Base-by-base conservation (phyloP, 1,140 invertebrate species). In the Caenorhabditis remanei region DNA sequence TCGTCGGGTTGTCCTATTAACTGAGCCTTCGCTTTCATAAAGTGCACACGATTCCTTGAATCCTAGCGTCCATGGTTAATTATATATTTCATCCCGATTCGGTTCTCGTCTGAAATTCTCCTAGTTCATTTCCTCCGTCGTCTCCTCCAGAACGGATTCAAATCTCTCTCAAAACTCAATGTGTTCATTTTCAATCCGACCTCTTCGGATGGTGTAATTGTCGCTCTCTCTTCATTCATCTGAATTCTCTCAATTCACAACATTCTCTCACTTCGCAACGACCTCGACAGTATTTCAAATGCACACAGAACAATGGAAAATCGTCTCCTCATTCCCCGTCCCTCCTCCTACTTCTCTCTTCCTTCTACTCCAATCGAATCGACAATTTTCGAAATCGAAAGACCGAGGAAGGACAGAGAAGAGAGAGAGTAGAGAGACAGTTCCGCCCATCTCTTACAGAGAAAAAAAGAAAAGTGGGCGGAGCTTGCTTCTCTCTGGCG, bases 401-500 rank as follows among this genome's bases (percentile, higher is more conserved):
- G 21, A 48, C 55, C 21, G n/a, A 14, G 41, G 32, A 61, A 16
- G 43, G 56, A 43, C 2, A 46, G 21, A 63, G 83, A 32, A 46
- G 56, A 84, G 50, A 46, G 56, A 58, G 58, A 56, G 43, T n/a
- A 50, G 4, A 67, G 13, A 85, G 41, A 85, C 40, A 24, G 82
- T 56, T n/a, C 75, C 55, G 55, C 55, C 55, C 55, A 16, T 19
- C 55, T 53, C 67, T 32, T 16, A 13, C 67, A 79, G 46, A 79
- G 71, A 50, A 79, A 79, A 71, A 79, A 79, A 43, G 84, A 65
- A 24, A 85, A 65, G 61, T 85, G 84, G 84, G 84, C 84, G 84
- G 84, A 67, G 84, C 61, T 85, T 67, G 82, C 84, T 65, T 41
- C 61, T 50, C 48, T 65, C 40, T 85, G 24, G 48, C 46, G 11